phyloP scores from a whole-genome alignment of 2,888 invertebrate genomes.

The Axea sp. region DNA sequence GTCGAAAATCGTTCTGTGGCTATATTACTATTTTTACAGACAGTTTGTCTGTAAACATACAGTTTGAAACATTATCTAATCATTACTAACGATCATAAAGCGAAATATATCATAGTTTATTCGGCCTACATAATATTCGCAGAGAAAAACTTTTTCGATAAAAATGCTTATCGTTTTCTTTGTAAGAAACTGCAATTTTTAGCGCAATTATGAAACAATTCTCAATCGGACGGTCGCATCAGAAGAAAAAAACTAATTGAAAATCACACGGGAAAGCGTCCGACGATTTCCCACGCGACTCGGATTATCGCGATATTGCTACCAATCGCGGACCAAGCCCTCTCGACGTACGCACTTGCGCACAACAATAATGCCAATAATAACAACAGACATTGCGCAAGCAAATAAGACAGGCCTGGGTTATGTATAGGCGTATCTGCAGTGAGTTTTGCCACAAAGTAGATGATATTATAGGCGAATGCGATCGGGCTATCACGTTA shows the following conservation, averaged over 20 bases:
- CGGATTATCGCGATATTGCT: conserved; percentile 38
- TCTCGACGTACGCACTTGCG: conserved; percentile 42
- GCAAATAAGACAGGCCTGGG: conserved; percentile 27
- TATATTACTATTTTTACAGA: no score
- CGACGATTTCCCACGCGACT: conserved; percentile 42
- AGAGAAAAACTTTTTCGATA: no score
- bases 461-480: conserved; percentile 35
- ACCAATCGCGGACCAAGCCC: conserved; percentile 47
- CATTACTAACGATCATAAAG: no score
- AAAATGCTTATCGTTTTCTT: no score
- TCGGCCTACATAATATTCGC: no score
- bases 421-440: conserved; percentile 18
- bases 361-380: conserved; percentile 49
- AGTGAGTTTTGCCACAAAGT: conserved; percentile 45
- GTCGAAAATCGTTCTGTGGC: no score
- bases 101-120: no score
- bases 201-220: no score
- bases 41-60: no score
- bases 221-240: conserved; percentile 23
- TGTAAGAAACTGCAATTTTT: no score
- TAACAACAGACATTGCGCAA: conserved; percentile 39
- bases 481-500: conserved; percentile 35
- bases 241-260: conserved; percentile 24
- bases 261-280: conserved; percentile 37
- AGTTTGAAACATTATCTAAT: no score